These are phyloP conservation scores for Aphelinus atriplicis DNA, from an alignment of 1,140 invertebrate genomes.

Conservation along the genomic window DNA sequence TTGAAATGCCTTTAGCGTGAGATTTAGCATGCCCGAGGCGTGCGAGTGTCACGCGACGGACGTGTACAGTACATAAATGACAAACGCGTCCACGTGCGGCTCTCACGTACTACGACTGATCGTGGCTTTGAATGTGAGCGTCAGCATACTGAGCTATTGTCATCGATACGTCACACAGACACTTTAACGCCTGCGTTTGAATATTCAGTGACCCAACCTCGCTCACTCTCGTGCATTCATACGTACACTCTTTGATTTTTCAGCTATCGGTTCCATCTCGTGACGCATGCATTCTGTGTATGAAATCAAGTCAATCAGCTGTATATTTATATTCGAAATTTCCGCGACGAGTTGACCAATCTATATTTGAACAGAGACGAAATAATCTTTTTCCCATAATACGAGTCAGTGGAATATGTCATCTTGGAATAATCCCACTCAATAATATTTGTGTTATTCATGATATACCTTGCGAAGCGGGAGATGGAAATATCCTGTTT, in stretches of 20 bases:
- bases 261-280: too few species aligned
- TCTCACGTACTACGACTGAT: not conserved
- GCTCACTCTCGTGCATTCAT: too few species aligned
- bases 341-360: too few species aligned
- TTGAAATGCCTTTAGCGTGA: not conserved
- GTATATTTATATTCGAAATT: too few species aligned
- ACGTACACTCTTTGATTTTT: too few species aligned
- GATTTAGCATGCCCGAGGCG: constrained; percentile 2
- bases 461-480: not conserved
- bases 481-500: constrained; percentile 12
- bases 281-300: too few species aligned
- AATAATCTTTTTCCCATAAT: too few species aligned
- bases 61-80: constrained; percentile 19
- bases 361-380: too few species aligned
- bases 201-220: not conserved
- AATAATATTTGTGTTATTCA: too few species aligned
- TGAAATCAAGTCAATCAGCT: too few species aligned
- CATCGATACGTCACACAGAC: constrained; percentile 39
- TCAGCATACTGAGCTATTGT: constrained; percentile 44
- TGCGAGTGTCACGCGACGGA: constrained; percentile 19
- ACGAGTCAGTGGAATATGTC: too few species aligned
- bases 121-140: not conserved
- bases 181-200: constrained; percentile 1
- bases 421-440: too few species aligned
- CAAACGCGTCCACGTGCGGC: constrained; percentile 11